phyloP scores from a whole-genome alignment of 2,113 vertebrate species.

The Hemicordylus capensis region DNA sequence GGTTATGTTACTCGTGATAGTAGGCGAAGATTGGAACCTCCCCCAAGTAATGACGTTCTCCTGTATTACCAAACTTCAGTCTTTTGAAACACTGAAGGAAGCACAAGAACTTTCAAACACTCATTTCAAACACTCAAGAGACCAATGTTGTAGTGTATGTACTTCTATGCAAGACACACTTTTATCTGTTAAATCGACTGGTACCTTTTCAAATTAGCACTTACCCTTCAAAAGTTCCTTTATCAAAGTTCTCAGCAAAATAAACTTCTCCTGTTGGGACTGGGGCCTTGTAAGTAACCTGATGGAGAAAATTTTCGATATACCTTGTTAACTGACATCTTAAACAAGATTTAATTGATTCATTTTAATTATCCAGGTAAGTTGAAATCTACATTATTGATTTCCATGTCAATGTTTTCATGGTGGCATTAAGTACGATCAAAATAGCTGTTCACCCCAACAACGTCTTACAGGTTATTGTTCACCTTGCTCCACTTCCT shows the following conservation, averaged over 20 bases:
- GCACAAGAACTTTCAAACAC: neutral
- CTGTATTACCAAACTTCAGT: neutral
- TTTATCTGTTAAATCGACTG: neutral
- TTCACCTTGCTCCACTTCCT: neutral
- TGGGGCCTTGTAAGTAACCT: constrained; percentile 95
- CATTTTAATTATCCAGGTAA: neutral
- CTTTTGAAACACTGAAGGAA: neutral
- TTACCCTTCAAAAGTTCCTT: constrained; percentile 93
- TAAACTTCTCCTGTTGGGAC: constrained; percentile 93
- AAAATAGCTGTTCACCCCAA: neutral
- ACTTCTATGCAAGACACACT: neutral
- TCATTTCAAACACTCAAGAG: neutral
- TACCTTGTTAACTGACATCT: constrained; percentile 4
- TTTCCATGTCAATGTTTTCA: neutral
- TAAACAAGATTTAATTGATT: neutral
- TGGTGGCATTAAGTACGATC: no score
- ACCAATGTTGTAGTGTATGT: neutral
- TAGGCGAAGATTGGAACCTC: no score
- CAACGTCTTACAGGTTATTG: neutral
- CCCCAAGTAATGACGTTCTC: no score
- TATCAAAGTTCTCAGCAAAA: constrained; percentile 93
- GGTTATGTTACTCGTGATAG: no score
- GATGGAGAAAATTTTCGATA: constrained; percentile 11
- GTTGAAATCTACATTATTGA: neutral
- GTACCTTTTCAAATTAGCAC: constrained; percentile 37